Conservation (phyloP, 2,888 invertebrate species). For the Chloroclystis v-ata region DNA sequence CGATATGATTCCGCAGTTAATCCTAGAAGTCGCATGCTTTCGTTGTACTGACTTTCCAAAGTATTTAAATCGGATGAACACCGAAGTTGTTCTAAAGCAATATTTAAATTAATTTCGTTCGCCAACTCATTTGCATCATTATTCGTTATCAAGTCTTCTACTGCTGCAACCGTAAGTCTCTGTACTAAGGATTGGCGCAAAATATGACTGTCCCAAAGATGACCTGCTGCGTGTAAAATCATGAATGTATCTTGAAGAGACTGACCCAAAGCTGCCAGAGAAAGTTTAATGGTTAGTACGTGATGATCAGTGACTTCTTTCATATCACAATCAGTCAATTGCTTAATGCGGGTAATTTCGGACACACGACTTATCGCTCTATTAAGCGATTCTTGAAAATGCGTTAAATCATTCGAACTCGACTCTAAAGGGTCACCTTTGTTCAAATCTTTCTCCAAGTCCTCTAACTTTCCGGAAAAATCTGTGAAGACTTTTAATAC, state of each 20-base stretch:
- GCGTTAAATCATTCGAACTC: slow-evolving; percentile 21
- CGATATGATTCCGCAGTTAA: slow-evolving; percentile 44
- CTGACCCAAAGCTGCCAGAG: slow-evolving; percentile 47
- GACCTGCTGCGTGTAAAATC: slow-evolving; percentile 53
- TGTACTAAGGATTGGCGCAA: slow-evolving; percentile 54
- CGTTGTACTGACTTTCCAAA: slow-evolving; percentile 42
- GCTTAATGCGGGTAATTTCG: slow-evolving; percentile 22
- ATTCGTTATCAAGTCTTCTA: slow-evolving; percentile 58
- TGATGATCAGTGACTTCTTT: slow-evolving; percentile 36
- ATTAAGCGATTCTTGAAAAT: slow-evolving; percentile 40
- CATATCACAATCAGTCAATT: slow-evolving; percentile 21
- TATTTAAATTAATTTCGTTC: slow-evolving; percentile 51
- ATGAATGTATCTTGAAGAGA: slow-evolving; percentile 50
- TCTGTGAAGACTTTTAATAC: slow-evolving; percentile 41
- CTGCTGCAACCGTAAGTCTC: slow-evolving; percentile 56
- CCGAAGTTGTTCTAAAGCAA: slow-evolving; percentile 53
- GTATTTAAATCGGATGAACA: slow-evolving; percentile 50
- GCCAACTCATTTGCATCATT: slow-evolving; percentile 52
- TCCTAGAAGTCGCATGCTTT: slow-evolving; percentile 40
- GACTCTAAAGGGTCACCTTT: slow-evolving; percentile 20
- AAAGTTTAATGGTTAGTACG: slow-evolving; percentile 45
- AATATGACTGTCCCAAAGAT: slow-evolving; percentile 62
- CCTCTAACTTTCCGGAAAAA: slow-evolving; percentile 41
- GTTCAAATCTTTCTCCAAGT: slow-evolving; percentile 42
- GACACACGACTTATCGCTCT: slow-evolving; percentile 33